Percentiles rank a stretch among this genome's conserved stretches.
These are phyloP conservation scores for Agapostemon virescens DNA, from an alignment of 2,888 invertebrate genomes.

Conservation along the genomic window DNA sequence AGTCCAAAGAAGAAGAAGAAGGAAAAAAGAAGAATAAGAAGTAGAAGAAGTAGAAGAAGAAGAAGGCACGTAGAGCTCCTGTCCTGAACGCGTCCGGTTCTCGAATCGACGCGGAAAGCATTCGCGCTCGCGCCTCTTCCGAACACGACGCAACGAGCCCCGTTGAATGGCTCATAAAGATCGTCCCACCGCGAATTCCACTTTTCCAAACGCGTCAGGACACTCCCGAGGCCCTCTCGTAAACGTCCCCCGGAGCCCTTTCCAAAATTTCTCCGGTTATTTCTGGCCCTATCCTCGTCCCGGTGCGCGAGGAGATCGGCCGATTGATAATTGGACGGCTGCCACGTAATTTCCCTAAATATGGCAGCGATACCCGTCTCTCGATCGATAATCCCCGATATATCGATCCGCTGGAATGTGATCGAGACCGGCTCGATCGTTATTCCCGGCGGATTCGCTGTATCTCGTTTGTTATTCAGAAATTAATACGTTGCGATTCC, in stretches of 20 bases:
- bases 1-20: conserved; percentile 7
- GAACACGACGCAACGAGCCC: conserved; percentile 52
- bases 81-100: conserved; percentile 7
- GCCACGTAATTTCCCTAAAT: conserved; percentile 34
- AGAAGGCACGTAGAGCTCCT: conserved; percentile 1
- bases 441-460: neutral
- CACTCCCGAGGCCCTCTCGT: conserved; percentile 48
- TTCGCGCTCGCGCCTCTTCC: conserved; percentile 24
- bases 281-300: conserved; percentile 1
- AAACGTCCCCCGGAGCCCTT: conserved; percentile 44
- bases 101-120: conserved; percentile 27
- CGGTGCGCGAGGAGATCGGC: conserved; percentile 47
- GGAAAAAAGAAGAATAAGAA: too few species aligned
- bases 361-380: neutral
- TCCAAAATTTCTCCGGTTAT: conserved; percentile 53
- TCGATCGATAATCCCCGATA: conserved; percentile 38
- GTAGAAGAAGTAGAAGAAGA: too few species aligned
- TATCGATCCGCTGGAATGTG: conserved; percentile 29
- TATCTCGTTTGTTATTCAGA: neutral
- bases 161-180: conserved; percentile 56
- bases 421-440: conserved; percentile 1
- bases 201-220: conserved; percentile 45
- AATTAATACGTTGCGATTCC: neutral
- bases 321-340: conserved; percentile 55
- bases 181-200: conserved; percentile 48